Base-by-base conservation (phyloP, 2,113 vertebrate species). In the Melanocharis versteri region DNA sequence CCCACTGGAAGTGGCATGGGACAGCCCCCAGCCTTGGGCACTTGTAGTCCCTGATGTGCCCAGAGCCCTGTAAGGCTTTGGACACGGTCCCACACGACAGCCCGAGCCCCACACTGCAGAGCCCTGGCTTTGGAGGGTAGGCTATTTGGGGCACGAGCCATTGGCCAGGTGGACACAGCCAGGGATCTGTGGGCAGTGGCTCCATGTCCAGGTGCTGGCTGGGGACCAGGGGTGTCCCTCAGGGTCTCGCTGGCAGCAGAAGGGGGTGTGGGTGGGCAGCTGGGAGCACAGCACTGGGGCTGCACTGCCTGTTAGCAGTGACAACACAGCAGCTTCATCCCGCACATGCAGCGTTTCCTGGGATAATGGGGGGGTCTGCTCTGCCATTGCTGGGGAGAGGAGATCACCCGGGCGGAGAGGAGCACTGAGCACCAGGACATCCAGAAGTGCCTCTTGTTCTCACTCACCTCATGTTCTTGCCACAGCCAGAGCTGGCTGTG, bases 1-100 rank as follows among this genome's bases (percentile, higher is more conserved):
- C 0, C 0, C 39, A 27, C 17, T 56, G 53, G 24, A 28, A 45
- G 7, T 1, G 2, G 24, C 71, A 16, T 10, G 53, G 33, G 57
- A 14, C 37, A 54, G 37, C 13, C 30, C 69, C 23, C 0, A 2
- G 31, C 15, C 24, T 6, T 19, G 13, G 39, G 39, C 18, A 22
- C 53, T 35, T 28, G 33, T 6, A 57, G 24, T 7, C 24, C 26
- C 33, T 1, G 7, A 6, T 37, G 50, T 47, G 16, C 21, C 50
- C 62, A 37, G 77, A 37, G 40, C 39, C 31, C 26, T 56, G 27
- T 10, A 21, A 37, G 16, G 33, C 12, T 45, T 79, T 54, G 26
- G 61, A 37, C 50, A 20, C 1, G 2, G 9, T 10, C 11, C 44
- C 35, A 40, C 8, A 33, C 0, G 3, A 16, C 13, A 62, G 22